A percentile compares a stretch with the other conserved stretches of the same genome.
phyloP scores from a whole-genome alignment of 2,113 vertebrate genomes.

The Catharus minimus region DNA sequence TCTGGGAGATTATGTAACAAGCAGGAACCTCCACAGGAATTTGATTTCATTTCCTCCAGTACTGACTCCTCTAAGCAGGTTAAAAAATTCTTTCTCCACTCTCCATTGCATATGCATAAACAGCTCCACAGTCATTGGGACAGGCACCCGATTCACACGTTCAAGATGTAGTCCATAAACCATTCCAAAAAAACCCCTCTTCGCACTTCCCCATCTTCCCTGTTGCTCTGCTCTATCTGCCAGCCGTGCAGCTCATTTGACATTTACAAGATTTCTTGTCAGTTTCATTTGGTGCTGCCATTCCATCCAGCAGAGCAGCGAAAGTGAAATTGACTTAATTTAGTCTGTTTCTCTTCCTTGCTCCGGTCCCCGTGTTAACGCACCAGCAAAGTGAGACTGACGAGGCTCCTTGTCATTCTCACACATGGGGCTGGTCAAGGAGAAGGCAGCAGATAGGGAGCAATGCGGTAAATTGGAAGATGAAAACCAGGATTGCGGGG shows the following conservation, averaged over 20 bases:
- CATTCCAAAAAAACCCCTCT: slow-evolving; percentile 43
- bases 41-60: slow-evolving; percentile 2
- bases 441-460: slow-evolving; percentile 33
- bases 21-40: neutral
- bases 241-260: slow-evolving; percentile 63
- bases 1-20: neutral
- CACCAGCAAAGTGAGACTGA: slow-evolving; percentile 54
- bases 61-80: slow-evolving; percentile 23
- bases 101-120: slow-evolving; percentile 65
- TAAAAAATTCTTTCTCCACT: slow-evolving; percentile 48
- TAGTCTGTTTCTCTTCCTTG: slow-evolving; percentile 54
- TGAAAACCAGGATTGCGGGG: neutral
- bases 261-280: slow-evolving; percentile 70
- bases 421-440: slow-evolving; percentile 36
- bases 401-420: slow-evolving; percentile 40
- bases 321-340: slow-evolving; percentile 59
- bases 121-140: slow-evolving; percentile 46
- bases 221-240: slow-evolving; percentile 53
- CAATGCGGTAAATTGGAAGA: slow-evolving; percentile 35
- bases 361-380: slow-evolving; percentile 40
- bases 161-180: slow-evolving; percentile 54
- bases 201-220: slow-evolving; percentile 58
- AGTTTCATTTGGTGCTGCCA: slow-evolving; percentile 61
- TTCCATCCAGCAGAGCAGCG: slow-evolving; percentile 54
- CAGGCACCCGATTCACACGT: slow-evolving; percentile 53